phyloP scores from a whole-genome alignment of 2,888 invertebrate species.

The Cataglyphis rosenhaueri region DNA sequence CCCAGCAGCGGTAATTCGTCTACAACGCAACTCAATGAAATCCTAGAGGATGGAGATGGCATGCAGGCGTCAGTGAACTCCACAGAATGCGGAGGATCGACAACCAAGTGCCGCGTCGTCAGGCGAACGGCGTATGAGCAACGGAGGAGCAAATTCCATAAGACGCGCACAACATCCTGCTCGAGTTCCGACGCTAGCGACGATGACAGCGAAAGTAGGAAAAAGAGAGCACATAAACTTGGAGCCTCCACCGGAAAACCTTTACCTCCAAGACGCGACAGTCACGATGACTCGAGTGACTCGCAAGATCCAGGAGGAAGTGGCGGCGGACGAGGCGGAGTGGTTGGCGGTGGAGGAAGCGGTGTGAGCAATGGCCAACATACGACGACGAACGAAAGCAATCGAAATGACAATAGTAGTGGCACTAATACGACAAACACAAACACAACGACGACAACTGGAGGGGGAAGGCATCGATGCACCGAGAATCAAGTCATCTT shows the following conservation, averaged over 20 bases:
- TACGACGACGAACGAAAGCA: constrained; percentile 67
- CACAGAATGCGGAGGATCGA: constrained; percentile 63
- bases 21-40: constrained; percentile 88
- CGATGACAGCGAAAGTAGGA: constrained; percentile 93
- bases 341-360: constrained; percentile 75
- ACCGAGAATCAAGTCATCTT: constrained; percentile 83
- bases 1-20: constrained; percentile 85
- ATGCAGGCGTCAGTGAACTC: constrained; percentile 44
- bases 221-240: constrained; percentile 92
- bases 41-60: constrained; percentile 89
- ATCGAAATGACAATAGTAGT: constrained; percentile 66
- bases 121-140: constrained; percentile 86
- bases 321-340: constrained; percentile 83
- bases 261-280: constrained; percentile 90
- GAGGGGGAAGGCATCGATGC: constrained; percentile 79
- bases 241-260: constrained; percentile 88
- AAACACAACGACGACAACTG: constrained; percentile 77
- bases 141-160: constrained; percentile 90
- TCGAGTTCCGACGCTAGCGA: constrained; percentile 98
- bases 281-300: constrained; percentile 94
- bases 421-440: constrained; percentile 74
- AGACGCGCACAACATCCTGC: constrained; percentile 94
- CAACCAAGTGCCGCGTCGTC: constrained; percentile 77
- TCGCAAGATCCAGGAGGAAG: constrained; percentile 90
- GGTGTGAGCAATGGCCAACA: constrained; percentile 78